phyloP scores from a whole-genome alignment of 1,140 invertebrate species.

The Eciton burchellii region DNA sequence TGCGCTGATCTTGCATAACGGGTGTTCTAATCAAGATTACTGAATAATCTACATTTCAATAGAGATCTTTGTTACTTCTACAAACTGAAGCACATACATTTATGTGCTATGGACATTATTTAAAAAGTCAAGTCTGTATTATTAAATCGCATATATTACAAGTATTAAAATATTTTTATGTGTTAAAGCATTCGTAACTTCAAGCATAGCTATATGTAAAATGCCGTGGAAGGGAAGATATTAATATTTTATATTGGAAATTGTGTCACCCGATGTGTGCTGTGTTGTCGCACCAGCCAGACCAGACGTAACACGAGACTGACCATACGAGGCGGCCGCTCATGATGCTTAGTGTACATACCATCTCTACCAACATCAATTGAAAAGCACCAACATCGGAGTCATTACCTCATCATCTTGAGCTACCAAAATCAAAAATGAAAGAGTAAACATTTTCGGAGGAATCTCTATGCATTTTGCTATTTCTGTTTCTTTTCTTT shows the following conservation, averaged over 20 bases:
- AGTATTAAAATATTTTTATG: too few species aligned
- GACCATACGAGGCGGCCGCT: slow-evolving; percentile 64
- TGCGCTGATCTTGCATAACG: slow-evolving; percentile 64
- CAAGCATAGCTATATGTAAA: not conserved
- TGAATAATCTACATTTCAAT: too few species aligned
- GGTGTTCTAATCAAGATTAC: slow-evolving; percentile 58
- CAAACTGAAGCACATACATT: not conserved
- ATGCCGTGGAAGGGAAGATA: not conserved
- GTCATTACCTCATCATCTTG: slow-evolving; percentile 26
- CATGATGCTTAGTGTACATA: slow-evolving; percentile 65
- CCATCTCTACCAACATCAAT: slow-evolving; percentile 61
- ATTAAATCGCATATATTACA: too few species aligned
- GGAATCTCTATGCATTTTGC: not conserved
- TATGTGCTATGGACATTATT: too few species aligned
- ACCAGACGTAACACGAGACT: slow-evolving; percentile 78
- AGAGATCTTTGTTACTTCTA: not conserved
- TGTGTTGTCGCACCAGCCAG: slow-evolving; percentile 67
- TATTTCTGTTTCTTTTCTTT: not conserved
- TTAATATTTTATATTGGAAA: slow-evolving; percentile 36
- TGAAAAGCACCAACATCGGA: slow-evolving; percentile 39
- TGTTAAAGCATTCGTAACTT: too few species aligned
- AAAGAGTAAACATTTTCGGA: slow-evolving; percentile 22
- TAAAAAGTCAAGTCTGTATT: too few species aligned
- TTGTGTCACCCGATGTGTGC: slow-evolving; percentile 74
- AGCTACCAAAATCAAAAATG: slow-evolving; percentile 26